These are phyloP conservation scores for Bombus soroeensis DNA, from an alignment of 1,140 invertebrate species.

Conservation along the genomic window DNA sequence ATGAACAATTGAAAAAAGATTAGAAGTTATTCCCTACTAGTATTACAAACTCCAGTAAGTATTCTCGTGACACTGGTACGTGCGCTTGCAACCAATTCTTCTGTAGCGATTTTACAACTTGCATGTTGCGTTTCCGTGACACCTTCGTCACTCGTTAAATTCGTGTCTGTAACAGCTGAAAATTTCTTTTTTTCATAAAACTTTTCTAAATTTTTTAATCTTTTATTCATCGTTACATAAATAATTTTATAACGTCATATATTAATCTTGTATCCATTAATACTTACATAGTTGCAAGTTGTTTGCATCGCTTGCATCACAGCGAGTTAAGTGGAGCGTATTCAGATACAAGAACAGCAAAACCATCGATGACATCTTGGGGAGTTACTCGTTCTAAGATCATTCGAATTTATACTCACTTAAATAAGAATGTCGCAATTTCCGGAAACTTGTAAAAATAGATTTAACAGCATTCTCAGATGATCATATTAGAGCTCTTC, in stretches of 20 bases:
- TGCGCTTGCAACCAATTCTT: constrained; percentile 80
- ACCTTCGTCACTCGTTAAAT: constrained; percentile 62
- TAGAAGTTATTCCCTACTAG: constrained; percentile 70
- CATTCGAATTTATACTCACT: constrained; percentile 17
- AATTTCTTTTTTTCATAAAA: not conserved
- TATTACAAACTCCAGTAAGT: constrained; percentile 80
- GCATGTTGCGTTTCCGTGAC: constrained; percentile 77
- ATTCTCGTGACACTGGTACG: constrained; percentile 80
- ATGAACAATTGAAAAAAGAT: not conserved
- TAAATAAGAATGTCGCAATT: not conserved
- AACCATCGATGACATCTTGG: constrained; percentile 44
- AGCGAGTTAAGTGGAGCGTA: constrained; percentile 42
- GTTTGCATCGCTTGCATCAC: constrained; percentile 38
- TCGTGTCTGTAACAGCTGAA: constrained; percentile 42
- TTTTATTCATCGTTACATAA: not conserved
- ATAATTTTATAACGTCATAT: not conserved
- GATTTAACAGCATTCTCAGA: constrained; percentile 31
- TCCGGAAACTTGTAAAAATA: constrained; percentile 43
- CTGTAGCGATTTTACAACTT: constrained; percentile 79
- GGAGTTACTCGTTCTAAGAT: not conserved
- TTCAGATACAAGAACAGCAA: constrained; percentile 47
- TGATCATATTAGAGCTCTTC: not conserved
- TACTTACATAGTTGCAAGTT: constrained; percentile 51
- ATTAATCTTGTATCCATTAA: not conserved
- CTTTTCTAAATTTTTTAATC: not conserved